Evolutionary conservation across 2,888 invertebrate species (phyloP), one percentile per base, ranked within the genome.

Genomic region (Spodoptera exigua): DNA sequence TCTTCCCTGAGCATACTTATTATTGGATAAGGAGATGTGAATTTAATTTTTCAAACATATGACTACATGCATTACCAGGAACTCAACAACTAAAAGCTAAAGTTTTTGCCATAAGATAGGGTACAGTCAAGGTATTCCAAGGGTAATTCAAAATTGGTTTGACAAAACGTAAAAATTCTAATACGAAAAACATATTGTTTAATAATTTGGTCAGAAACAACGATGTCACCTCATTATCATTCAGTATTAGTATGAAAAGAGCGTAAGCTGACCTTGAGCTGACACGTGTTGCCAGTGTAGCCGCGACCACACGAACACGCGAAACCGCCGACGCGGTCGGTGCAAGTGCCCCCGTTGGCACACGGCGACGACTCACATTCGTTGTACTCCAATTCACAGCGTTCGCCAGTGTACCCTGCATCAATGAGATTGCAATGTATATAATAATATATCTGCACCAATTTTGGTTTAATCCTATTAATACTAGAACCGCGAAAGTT

Each of bases 291-390:
- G 74, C 97, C 97, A 11, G 95, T 95, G 87, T 95, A 97, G 34
- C 97, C 97, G 52, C 96, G 95, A 5, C 95, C 95, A 86, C 97
- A 97, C 46, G 95, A 93, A 85, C 97, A 97, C 64, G 93, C 92
- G 87, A 95, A 97, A 63, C 95, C 95, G 44, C 96, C 96, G 76
- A 97, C 95, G 83, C 95, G 95, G 91, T 97, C 96, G 60, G 95
- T 96, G 90, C 97, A 97, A 41, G 96, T 96, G 70, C 97, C 97
- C 43, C 96, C 96, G 87, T 97, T 96, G 58, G 95, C 94, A 85
- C 97, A 97, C 41, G 97, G 97, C 61, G 96, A 96, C 69, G 96
- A 96, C 85, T 96, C 96, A 84, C 97, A 97, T 88, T 97, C 96
- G 87, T 97, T 96, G 90, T 96, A 96, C 83, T 96, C 96, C 82